Evolutionary conservation across 2,797 vertebrate species (phyloP).

Genomic region (Anomalospiza imberbis): DNA sequence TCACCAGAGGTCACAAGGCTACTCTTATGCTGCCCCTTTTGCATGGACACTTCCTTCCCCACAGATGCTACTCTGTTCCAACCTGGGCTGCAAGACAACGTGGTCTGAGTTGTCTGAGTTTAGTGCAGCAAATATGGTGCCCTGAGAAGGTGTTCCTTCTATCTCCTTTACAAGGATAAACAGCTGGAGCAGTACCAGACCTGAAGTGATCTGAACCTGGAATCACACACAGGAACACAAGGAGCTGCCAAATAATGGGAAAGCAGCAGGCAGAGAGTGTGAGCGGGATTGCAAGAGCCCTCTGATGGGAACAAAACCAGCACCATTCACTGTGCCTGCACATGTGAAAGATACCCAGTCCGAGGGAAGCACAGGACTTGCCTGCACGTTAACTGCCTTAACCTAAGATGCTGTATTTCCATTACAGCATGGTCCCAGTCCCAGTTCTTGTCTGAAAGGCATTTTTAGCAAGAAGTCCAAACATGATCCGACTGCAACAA

Average conservation of each 20-base stretch:
- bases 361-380: neutral
- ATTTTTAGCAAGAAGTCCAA: neutral
- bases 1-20: neutral
- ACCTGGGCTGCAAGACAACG: neutral
- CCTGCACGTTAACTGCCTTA: neutral
- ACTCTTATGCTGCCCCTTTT: neutral
- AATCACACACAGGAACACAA: neutral
- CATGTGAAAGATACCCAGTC: neutral
- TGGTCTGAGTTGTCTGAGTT: neutral
- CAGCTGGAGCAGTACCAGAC: neutral
- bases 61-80: neutral
- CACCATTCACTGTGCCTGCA: neutral
- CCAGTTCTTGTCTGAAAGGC: neutral
- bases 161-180: neutral
- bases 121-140: neutral
- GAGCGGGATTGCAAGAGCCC: neutral
- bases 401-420: neutral
- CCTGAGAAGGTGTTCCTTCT: neutral
- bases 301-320: constrained; percentile 6
- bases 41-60: neutral
- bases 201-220: neutral
- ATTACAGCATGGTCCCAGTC: neutral
- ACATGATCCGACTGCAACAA: neutral
- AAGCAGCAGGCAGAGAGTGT: neutral
- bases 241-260: neutral